Conservation (phyloP, 2,113 vertebrate species). For the Rhegmatorhina hoffmannsi region DNA sequence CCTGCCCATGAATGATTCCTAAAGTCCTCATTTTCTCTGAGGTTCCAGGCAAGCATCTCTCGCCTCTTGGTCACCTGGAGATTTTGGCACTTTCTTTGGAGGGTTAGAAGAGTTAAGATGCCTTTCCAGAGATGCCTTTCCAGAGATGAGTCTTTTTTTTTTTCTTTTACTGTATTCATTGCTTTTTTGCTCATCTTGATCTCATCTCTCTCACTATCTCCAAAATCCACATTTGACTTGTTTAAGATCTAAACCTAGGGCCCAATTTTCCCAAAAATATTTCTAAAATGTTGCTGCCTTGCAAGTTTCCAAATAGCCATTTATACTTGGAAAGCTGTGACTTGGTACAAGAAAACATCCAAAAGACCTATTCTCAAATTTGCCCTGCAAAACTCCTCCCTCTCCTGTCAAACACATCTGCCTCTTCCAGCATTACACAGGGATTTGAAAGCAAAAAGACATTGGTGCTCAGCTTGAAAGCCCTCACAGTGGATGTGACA, state of each 20-base stretch:
- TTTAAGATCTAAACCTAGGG: not conserved
- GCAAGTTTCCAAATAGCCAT: not conserved
- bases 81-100: not conserved
- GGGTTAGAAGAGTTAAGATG: not conserved
- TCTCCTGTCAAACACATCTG: accelerated
- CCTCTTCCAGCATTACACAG: not conserved
- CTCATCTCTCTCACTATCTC: not conserved
- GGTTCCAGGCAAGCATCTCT: not conserved
- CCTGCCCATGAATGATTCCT: not conserved
- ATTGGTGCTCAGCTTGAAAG: not conserved
- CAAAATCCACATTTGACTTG: not conserved
- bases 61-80: not conserved
- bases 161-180: not conserved
- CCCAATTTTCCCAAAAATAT: not conserved
- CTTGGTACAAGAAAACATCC: not conserved
- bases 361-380: not conserved
- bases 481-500: not conserved
- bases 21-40: not conserved
- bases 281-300: not conserved
- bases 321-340: not conserved
- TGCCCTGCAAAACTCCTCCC: not conserved
- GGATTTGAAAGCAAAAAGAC: not conserved
- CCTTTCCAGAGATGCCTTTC: not conserved
- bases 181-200: not conserved
- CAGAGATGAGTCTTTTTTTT: not conserved